phyloP scores from a whole-genome alignment of 2,888 invertebrate genomes.

The Norana najaformis region DNA sequence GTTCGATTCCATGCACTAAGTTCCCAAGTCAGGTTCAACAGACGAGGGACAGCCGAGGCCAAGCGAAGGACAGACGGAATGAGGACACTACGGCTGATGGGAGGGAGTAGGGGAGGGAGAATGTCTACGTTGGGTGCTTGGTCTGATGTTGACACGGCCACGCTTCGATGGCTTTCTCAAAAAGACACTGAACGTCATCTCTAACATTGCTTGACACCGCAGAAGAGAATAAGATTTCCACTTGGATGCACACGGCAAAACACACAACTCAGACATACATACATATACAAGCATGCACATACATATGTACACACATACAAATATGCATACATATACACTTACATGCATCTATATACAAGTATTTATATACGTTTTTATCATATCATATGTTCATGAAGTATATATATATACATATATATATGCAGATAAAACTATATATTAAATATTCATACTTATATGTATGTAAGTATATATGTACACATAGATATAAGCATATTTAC shows the following conservation, averaged over 20 bases:
- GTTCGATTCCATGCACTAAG: background rate
- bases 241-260: background rate
- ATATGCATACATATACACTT: background rate
- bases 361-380: background rate
- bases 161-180: constrained; percentile 7
- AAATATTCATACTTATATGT: background rate
- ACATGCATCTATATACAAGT: background rate
- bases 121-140: background rate
- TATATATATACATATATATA: constrained; percentile 20
- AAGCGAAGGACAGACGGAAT: background rate
- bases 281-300: background rate
- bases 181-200: background rate
- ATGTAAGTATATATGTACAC: background rate
- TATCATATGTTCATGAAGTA: no score
- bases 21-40: background rate
- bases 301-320: constrained; percentile 5
- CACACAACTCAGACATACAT: constrained; percentile 15
- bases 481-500: background rate
- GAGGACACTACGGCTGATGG: background rate
- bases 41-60: background rate
- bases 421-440: background rate
- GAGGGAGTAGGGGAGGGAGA: background rate
- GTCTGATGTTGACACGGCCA: background rate
- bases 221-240: background rate
- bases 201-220: background rate